Evolutionary conservation across 2,113 vertebrate species (phyloP), one percentile per base, ranked within the genome.

Genomic region (Melanostigma gelatinosum): DNA sequence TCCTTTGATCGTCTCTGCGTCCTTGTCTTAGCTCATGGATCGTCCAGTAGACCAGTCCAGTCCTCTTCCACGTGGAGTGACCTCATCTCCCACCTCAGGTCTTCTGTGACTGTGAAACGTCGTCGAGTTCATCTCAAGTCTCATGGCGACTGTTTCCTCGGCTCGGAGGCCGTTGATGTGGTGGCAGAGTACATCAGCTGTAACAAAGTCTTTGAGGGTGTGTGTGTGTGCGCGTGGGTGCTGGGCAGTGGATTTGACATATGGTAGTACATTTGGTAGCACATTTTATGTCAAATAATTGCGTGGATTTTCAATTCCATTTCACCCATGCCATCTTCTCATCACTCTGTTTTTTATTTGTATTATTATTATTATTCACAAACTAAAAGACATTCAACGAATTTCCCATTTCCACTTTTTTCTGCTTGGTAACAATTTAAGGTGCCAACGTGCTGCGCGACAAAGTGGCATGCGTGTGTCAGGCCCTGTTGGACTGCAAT

Each of bases 111-210:
- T 12, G 97, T 98, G 78, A 99, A 98, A 74, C 95, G 93, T 50
- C 93, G 97, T 15, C 91, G 96, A n/a, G 94, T 97, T 68, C 95
- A 96, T 82, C 79, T 99, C 11, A 97, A 95, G 87, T 94, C 94
- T 6, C 94, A 98, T 76, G 91, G 95, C 1, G 95, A 97, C 93
- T 99, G 97, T 52, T 99, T 99, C 65, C 93, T 97, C 2, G 98
- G 98, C 1, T 97, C 97, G 0, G 96, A 98, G 13, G 98, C 97
- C 0, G 97, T 97, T n/a, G 97, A 98, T 10, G 96, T 97, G 18
- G 81, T 98, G 73, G 94, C 94, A 48, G 91, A 94, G 46, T 93
- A 98, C 40, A 91, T 98, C 0, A 86, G 94, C 13, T 94, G 95
- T 73, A 94, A 94, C 74, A 96, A 94, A 85, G 68, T 61, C 36